phyloP scores from a whole-genome alignment of 2,888 invertebrate genomes.

The Choreutis nemorana region DNA sequence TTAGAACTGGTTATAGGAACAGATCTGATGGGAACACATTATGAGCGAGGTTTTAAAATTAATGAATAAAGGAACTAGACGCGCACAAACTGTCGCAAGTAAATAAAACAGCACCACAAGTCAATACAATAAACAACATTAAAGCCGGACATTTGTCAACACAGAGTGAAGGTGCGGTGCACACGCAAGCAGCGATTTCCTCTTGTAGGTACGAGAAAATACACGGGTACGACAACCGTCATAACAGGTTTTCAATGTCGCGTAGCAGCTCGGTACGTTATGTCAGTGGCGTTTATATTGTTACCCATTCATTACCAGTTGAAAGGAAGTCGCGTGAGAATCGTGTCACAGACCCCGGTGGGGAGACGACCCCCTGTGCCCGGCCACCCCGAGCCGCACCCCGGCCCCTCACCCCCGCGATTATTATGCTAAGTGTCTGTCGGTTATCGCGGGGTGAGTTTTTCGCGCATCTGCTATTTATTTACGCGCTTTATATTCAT shows the following conservation, averaged over 20 bases:
- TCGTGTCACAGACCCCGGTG: conserved; percentile 50
- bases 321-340: conserved; percentile 63
- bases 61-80: too few relatives aligned
- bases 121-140: too few relatives aligned
- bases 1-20: conserved; percentile 5
- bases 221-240: too few relatives aligned
- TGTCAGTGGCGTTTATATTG: conserved; percentile 46
- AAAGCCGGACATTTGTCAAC: too few relatives aligned
- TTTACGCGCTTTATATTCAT: conserved; percentile 66
- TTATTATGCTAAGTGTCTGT: conserved; percentile 64
- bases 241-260: conserved; percentile 39
- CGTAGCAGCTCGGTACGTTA: conserved; percentile 19
- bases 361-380: conserved; percentile 18
- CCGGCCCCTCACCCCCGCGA: conserved; percentile 33
- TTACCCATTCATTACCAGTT: conserved; percentile 55
- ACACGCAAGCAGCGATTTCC: neutral
- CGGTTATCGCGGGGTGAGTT: conserved; percentile 54
- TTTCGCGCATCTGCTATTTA: conserved; percentile 68
- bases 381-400: conserved; percentile 16
- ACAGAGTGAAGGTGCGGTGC: too few relatives aligned
- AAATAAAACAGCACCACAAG: too few relatives aligned
- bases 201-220: too few relatives aligned
- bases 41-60: too few relatives aligned
- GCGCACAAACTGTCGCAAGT: too few relatives aligned
- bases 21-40: conserved; percentile 2